phyloP scores from a whole-genome alignment of 23 tunicate genomes.

The Ciona savignyi region DNA sequence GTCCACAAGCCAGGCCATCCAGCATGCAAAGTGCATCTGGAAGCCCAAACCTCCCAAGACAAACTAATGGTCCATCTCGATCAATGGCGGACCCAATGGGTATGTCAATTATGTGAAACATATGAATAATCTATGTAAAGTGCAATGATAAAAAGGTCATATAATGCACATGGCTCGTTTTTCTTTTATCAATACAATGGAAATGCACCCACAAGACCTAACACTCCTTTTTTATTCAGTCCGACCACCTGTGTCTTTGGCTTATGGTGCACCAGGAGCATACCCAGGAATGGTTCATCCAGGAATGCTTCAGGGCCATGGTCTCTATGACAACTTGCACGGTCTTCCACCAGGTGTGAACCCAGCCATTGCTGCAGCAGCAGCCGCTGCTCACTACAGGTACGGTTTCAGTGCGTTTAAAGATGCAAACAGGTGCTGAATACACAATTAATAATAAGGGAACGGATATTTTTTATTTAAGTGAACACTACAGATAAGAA shows the following conservation, averaged over 20 bases:
- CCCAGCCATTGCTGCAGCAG: constrained; percentile 45
- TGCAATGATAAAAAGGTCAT: neutral
- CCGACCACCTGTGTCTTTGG: constrained; percentile 27
- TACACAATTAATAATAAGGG: no score
- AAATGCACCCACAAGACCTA: neutral
- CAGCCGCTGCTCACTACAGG: constrained; percentile 80
- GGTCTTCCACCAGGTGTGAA: constrained; percentile 44
- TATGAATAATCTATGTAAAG: no score
- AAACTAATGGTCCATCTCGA: constrained; percentile 11
- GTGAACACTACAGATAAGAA: no score
- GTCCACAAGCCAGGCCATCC: constrained; percentile 67
- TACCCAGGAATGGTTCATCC: constrained; percentile 58
- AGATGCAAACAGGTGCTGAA: no score
- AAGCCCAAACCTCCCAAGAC: constrained; percentile 57
- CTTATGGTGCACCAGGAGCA: constrained; percentile 23
- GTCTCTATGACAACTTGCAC: constrained; percentile 50
- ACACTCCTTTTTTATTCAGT: constrained; percentile 4
- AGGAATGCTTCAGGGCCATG: constrained; percentile 35
- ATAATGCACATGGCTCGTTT: neutral
- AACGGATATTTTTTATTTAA: no score
- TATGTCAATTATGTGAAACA: no score
- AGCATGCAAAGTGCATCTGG: constrained; percentile 59
- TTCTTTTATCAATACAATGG: neutral
- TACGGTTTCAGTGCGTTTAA: no score
- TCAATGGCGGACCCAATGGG: constrained; percentile 32